A percentile compares a stretch with the other conserved stretches of the same genome.
These are phyloP conservation scores for Platorchestia sp. DNA, from an alignment of 1,140 invertebrate species.

Conservation along the genomic window DNA sequence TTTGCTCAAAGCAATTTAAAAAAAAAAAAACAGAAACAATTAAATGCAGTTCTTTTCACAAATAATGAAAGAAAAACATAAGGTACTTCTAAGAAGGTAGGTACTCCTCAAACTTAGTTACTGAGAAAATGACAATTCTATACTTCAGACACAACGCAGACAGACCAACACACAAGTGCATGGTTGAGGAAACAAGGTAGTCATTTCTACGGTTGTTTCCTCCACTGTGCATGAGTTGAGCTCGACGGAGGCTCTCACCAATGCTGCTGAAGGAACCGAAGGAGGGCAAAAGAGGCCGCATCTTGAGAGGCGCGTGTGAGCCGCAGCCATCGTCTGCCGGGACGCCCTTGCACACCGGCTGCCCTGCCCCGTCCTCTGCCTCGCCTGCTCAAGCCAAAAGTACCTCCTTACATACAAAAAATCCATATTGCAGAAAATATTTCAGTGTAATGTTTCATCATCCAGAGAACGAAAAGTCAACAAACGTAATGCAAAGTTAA, in stretches of 20 bases:
- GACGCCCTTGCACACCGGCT: neutral
- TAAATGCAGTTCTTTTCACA: no score
- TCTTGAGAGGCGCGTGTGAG: neutral
- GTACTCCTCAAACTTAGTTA: neutral
- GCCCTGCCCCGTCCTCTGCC: neutral
- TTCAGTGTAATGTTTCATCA: neutral
- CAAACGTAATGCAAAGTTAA: neutral
- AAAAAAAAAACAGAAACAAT: no score
- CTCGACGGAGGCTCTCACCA: neutral
- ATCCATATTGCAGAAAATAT: neutral
- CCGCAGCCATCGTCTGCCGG: neutral
- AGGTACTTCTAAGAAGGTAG: neutral
- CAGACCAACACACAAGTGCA: neutral
- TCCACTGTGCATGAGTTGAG: neutral
- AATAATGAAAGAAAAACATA: no score
- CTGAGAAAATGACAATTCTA: neutral
- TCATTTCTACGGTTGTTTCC: no score
- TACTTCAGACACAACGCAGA: neutral
- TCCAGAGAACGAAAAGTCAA: neutral
- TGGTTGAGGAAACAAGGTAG: no score
- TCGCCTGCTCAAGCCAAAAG: neutral
- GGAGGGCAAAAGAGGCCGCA: conserved; percentile 16
- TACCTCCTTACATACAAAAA: neutral
- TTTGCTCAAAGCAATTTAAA: no score
- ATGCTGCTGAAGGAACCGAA: conserved; percentile 41